phyloP scores from a whole-genome alignment of 2,888 invertebrate species.

The Argyresthia goedartella region DNA sequence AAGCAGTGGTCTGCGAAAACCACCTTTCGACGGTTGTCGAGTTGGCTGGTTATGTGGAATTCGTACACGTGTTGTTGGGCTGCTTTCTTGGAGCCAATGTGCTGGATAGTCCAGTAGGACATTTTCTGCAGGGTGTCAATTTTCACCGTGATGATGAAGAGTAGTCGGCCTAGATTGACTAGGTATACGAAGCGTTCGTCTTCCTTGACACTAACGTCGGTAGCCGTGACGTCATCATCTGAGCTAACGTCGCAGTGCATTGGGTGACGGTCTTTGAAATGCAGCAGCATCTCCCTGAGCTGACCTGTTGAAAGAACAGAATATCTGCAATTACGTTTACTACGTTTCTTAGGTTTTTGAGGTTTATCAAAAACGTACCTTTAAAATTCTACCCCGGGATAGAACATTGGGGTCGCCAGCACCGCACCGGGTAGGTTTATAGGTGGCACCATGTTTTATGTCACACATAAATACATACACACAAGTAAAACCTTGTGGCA shows the following conservation, averaged over 20 bases:
- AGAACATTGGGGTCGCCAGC: no score
- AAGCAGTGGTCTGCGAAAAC: slow-evolving; percentile 48
- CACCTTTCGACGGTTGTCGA: slow-evolving; percentile 36
- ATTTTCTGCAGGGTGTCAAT: slow-evolving; percentile 45
- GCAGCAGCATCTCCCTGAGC: slow-evolving; percentile 41
- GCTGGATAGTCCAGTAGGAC: slow-evolving; percentile 50
- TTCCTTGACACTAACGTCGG: slow-evolving; percentile 24
- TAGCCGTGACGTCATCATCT: slow-evolving; percentile 37
- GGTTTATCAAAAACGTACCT: no score
- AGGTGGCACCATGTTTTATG: no score
- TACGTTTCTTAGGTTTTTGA: no score
- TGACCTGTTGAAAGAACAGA: slow-evolving; percentile 34
- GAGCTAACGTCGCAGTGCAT: slow-evolving; percentile 29
- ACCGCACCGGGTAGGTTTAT: no score
- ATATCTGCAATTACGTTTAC: no score
- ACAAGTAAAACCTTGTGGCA: no score
- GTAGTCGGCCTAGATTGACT: slow-evolving; percentile 33
- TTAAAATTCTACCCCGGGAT: no score
- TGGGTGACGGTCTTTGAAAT: slow-evolving; percentile 48
- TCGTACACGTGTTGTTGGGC: slow-evolving; percentile 50
- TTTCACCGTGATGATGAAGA: slow-evolving; percentile 47
- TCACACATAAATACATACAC: no score
- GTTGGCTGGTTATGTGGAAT: slow-evolving; percentile 42
- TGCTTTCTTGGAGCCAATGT: slow-evolving; percentile 40
- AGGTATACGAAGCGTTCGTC: slow-evolving; percentile 44